These are phyloP conservation scores for Hyles lineata DNA, from an alignment of 2,888 invertebrate species.

Conservation along the genomic window DNA sequence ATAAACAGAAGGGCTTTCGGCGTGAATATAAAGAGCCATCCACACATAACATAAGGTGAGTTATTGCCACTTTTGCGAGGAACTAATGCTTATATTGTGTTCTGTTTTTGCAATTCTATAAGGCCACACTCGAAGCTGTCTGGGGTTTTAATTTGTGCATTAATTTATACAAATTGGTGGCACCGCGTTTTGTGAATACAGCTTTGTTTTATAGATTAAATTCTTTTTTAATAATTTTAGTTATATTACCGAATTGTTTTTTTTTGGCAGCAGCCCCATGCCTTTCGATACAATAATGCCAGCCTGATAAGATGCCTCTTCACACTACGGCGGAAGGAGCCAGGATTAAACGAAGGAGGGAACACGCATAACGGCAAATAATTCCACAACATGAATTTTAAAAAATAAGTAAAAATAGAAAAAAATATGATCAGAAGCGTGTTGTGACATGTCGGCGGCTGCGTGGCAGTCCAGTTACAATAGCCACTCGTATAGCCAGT, in stretches of 20 bases:
- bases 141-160: conserved; percentile 32
- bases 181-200: background rate
- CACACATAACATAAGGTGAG: conserved; percentile 19
- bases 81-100: conserved; percentile 22
- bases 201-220: background rate
- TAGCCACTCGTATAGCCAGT: background rate
- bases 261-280: too few species aligned
- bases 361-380: too few species aligned
- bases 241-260: background rate
- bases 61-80: conserved; percentile 16
- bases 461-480: background rate
- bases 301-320: too few species aligned
- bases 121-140: conserved; percentile 32
- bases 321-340: too few species aligned
- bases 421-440: conserved; percentile 35
- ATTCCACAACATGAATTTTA: too few species aligned
- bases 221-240: too few species aligned
- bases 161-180: conserved; percentile 33
- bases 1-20: conserved; percentile 6
- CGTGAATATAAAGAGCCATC: conserved; percentile 20
- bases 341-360: too few species aligned
- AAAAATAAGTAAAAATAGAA: too few species aligned
- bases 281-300: too few species aligned
- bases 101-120: conserved; percentile 1
- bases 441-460: conserved; percentile 42